Evolutionary conservation across 2,113 vertebrate genomes (phyloP).

Genomic region (Pantherophis guttatus): DNA sequence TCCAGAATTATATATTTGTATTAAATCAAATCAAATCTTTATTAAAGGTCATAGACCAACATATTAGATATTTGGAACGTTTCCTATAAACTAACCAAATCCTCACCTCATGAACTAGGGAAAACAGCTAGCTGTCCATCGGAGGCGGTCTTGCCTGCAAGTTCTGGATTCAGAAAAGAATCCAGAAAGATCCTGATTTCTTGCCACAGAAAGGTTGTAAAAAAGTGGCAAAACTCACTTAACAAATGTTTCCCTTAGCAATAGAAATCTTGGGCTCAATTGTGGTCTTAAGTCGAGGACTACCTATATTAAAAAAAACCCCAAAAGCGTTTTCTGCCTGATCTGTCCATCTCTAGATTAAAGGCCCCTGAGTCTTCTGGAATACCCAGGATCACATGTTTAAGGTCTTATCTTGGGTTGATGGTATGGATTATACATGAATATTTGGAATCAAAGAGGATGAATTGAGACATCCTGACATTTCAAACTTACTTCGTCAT

Average conservation of each 20-base stretch:
- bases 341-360: background rate
- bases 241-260: too few relatives aligned
- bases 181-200: too few relatives aligned
- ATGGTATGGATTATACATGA: background rate
- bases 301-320: too few relatives aligned
- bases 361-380: background rate
- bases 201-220: too few relatives aligned
- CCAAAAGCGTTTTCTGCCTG: background rate
- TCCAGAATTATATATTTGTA: background rate
- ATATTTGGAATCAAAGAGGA: constrained; percentile 3
- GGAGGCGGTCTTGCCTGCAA: background rate
- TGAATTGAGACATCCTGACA: background rate
- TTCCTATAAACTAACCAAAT: background rate
- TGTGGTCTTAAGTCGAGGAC: too few relatives aligned
- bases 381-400: background rate
- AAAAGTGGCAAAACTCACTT: too few relatives aligned
- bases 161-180: background rate
- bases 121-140: background rate
- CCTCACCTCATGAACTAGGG: background rate
- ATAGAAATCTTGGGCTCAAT: too few relatives aligned
- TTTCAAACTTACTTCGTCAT: constrained; percentile 4
- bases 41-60: background rate
- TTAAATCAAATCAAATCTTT: background rate
- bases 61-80: background rate
- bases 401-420: background rate